phyloP scores from a whole-genome alignment of 2,888 invertebrate species.

The Eupithecia subfuscata region DNA sequence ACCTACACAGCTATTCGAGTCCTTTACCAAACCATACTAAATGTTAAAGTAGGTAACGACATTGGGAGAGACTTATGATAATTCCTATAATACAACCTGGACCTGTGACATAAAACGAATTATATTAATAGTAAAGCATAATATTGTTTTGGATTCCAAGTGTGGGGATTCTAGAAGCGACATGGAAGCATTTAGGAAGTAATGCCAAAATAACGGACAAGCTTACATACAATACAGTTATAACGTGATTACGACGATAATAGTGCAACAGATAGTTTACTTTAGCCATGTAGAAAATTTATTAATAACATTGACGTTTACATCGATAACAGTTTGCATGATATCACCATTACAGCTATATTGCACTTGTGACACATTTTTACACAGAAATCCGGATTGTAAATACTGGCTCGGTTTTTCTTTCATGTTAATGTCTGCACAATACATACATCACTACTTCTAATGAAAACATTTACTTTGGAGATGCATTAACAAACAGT shows the following conservation, averaged over 20 bases:
- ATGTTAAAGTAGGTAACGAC: conserved; percentile 78
- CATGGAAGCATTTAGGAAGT: conserved; percentile 75
- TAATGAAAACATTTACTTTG: conserved; percentile 60
- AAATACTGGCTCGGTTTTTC: conserved; percentile 82
- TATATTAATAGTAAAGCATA: conserved; percentile 71
- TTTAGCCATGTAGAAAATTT: conserved; percentile 40
- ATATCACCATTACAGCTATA: conserved; percentile 73
- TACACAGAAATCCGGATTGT: conserved; percentile 80
- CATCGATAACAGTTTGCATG: conserved; percentile 45
- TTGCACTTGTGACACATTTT: conserved; percentile 74
- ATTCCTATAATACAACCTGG: conserved; percentile 80
- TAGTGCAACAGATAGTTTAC: conserved; percentile 55
- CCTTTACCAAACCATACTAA: conserved; percentile 69
- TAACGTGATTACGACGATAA: conserved; percentile 48
- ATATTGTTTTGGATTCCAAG: conserved; percentile 64
- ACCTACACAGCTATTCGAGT: conserved; percentile 71
- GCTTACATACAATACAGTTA: conserved; percentile 55
- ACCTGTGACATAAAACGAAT: conserved; percentile 74
- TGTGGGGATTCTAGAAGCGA: conserved; percentile 67
- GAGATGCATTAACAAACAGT: conserved; percentile 50
- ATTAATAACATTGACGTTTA: conserved; percentile 38
- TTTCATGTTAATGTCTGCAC: conserved; percentile 65
- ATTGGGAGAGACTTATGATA: conserved; percentile 69
- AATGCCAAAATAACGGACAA: conserved; percentile 67
- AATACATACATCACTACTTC: conserved; percentile 57